Percentiles rank a stretch among this genome's conserved stretches.
Evolutionary conservation across 2,888 invertebrate genomes (phyloP).

Genomic region (Oxytorus armatus): DNA sequence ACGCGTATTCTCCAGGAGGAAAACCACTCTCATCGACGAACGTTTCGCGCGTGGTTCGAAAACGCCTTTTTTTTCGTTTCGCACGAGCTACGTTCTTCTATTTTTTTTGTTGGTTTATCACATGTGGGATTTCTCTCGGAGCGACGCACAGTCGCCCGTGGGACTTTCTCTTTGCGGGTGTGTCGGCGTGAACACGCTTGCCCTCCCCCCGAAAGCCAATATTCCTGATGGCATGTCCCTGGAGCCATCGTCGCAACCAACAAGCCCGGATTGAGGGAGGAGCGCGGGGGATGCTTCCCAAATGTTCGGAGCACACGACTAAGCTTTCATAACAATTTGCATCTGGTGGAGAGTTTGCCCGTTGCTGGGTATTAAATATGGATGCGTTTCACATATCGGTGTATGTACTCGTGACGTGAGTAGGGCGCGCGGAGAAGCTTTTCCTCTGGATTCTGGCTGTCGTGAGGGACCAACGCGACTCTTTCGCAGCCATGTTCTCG

Average conservation of each 20-base stretch:
- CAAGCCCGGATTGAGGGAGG: conserved; percentile 16
- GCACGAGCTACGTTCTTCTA: conserved; percentile 70
- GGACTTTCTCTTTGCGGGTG: not conserved
- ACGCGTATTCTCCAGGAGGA: conserved; percentile 14
- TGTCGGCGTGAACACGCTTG: not conserved
- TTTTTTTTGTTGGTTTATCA: conserved; percentile 82
- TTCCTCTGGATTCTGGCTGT: conserved; percentile 56
- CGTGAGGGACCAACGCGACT: conserved; percentile 56
- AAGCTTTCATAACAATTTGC: conserved; percentile 84
- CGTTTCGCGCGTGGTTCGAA: conserved; percentile 48
- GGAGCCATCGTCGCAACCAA: conserved; percentile 51
- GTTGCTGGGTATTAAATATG: conserved; percentile 81
- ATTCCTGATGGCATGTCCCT: conserved; percentile 75
- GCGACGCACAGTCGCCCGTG: conserved; percentile 18
- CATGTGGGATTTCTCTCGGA: conserved; percentile 76
- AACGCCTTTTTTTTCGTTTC: conserved; percentile 23
- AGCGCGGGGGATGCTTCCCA: conserved; percentile 33
- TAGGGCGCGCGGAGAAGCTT: conserved; percentile 59
- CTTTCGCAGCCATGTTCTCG: conserved; percentile 52
- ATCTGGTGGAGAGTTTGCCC: conserved; percentile 76
- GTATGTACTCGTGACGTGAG: no score
- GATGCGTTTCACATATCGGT: conserved; percentile 79
- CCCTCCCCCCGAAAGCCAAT: conserved; percentile 70
- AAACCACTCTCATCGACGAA: conserved; percentile 65
- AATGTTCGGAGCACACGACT: conserved; percentile 75